Base-by-base conservation (phyloP, 2,797 vertebrate species). In the Yasuhikotakia modesta region DNA sequence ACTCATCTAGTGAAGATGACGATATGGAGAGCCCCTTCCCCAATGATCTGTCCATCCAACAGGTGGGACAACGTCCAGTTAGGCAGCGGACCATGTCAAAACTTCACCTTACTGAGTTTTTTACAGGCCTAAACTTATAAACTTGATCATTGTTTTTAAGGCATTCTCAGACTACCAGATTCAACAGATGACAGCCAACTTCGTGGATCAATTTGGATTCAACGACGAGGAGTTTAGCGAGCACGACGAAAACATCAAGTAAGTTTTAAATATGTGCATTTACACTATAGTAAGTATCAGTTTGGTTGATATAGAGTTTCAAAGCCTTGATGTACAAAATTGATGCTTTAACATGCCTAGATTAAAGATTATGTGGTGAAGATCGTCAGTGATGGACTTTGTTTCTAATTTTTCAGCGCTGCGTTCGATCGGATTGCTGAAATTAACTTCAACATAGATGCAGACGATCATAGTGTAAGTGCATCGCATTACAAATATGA, bases 81-180 rank as follows among this genome's bases (percentile, higher is more conserved):
- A 46, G 13, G 61, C 8, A 70, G 63, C 3, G 21, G 0, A 50
- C 13, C 39, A 35, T 24, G 11, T 60, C 10, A 8, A 11, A 14
- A 48, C 2, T 48, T 13, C 45, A 48, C 13, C 13, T 14, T 48
- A 48, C n/a, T n/a, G n/a, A n/a, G n/a, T n/a, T n/a, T n/a, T n/a
- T n/a, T n/a, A n/a, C n/a, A n/a, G n/a, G n/a, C n/a, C 24, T 22
- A 3, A 6, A 19, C 50, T 14, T 35, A 1, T 32, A 67, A 11
- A 8, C 3, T 43, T 58, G 19, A n/a, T 30, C 5, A 3, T 60
- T 66, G 4, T 66, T 67, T 63, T 79, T 22, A 87, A 99, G 97
- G 95, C 96, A 3, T 99, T 99, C 91, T 98, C 96, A 0, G 97
- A 99, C 88, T 99, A 99, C 90, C 97, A 99, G 93, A 95, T 99